Base-by-base conservation (phyloP, 2,888 invertebrate genomes). In the Protodeltote pygarga region DNA sequence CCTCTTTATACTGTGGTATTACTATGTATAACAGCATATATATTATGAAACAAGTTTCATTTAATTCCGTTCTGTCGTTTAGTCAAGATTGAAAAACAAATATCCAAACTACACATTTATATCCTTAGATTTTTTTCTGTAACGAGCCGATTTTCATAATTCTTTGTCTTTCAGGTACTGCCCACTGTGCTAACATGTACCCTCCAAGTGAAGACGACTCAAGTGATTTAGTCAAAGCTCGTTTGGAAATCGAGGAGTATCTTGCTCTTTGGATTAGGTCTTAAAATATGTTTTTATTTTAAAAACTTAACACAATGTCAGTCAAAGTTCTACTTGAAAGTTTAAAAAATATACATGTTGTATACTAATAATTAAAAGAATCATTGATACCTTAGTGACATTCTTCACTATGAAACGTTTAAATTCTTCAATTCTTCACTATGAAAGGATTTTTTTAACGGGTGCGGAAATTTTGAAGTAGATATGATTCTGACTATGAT, bases 101-200 rank as follows among this genome's bases (percentile, higher is more conserved):
- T n/a, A n/a, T n/a, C n/a, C n/a, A n/a, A n/a, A n/a, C n/a, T n/a
- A n/a, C n/a, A n/a, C n/a, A n/a, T n/a, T n/a, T n/a, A n/a, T n/a
- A 25, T 13, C 5, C 6, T 25, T 11, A 5, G 2, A 24, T 13
- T 6, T 11, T 11, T 3, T 13, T n/a, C n/a, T n/a, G n/a, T n/a
- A n/a, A n/a, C n/a, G n/a, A n/a, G n/a, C n/a, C n/a, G n/a, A n/a
- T n/a, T n/a, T n/a, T n/a, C n/a, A n/a, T n/a, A n/a, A n/a, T n/a
- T n/a, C n/a, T n/a, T n/a, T n/a, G n/a, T 16, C 32, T 76, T 87
- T 2, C 75, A 97, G 97, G 97, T 24, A 97, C 98, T n/a, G 98
- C 98, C 3, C 98, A 98, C 81, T 98, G 98, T 84, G 98, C 98
- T 0, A 96, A 98, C 78, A 97, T 98, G 97, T 98, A 98, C 79